Base-by-base conservation (phyloP, 2,113 vertebrate genomes). In the Ageneiosus marmoratus region DNA sequence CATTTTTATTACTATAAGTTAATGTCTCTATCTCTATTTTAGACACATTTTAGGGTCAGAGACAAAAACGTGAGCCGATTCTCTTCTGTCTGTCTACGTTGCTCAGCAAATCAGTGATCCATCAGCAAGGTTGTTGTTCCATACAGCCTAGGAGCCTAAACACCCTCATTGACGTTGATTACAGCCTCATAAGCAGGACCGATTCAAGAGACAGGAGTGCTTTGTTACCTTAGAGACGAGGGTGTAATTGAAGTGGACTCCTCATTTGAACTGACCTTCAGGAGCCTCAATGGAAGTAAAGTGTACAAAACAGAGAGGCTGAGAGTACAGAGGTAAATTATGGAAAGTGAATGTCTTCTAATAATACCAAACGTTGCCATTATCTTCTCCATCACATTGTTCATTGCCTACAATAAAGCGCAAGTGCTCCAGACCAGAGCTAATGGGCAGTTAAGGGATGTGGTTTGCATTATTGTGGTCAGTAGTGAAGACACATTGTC, bases 381-480 rank as follows among this genome's bases (percentile, higher is more conserved):
- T 84, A 86, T 86, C 79, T 83, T 79, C 83, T 86, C 78, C 70
- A 81, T 62, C 44, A 48, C 58, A 48, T 83, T 63, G 65, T 65
- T 74, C 34, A 37, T 67, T 44, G 46, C 44, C 62, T 75, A 29
- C 70, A 62, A 50, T 16, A 34, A 10, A 24, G 20, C 72, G 41
- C 18, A 20, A 83, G 32, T n/a, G 27, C 2, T 27, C 60, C 46
- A 34, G 69, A 82, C 72, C 6, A 3, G 9, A 29, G 15, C 80
- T 46, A 82, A 82, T 46, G 27, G 27, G 58, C 53, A 56, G 29
- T 16, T 72, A 51, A 37, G 29, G 56, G 32, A 67, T 22, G 24
- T 67, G 81, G 32, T n/a, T 76, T 4, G 4, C 55, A 65, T 18
- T 53, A 50, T 16, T 5, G 37, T 16, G 44, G 18, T 16, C 63